Evolutionary conservation across 1,140 invertebrate genomes (phyloP), one percentile per base, ranked within the genome.

Genomic region (Zaprionus taronus): DNA sequence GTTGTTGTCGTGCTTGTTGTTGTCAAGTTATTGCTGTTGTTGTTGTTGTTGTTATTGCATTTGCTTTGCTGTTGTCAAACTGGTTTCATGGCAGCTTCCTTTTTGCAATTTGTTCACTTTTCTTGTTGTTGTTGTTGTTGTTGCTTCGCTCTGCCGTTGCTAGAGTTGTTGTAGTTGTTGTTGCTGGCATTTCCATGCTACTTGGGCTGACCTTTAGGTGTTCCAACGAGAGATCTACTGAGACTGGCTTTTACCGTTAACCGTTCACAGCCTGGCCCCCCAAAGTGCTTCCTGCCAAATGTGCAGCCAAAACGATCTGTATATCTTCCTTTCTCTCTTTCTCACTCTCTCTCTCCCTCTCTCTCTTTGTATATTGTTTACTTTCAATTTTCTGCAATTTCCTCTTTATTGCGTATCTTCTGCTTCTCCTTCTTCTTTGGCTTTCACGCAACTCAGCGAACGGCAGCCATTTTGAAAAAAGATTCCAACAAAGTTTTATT

Each of bases 21-120:
- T 67, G 41, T 74, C 64, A 34, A 70, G 31, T 60, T 69, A 61
- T 44, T 47, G 58, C 69, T 63, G 53, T 79, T 5, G 6, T 28
- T 83, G 31, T 17, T 41, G 60, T 31, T 56, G 47, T 56, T 58
- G 49, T 38, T 72, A 49, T 47, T 78, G 66, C 64, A 70, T 55
- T 71, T 38, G 57, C 64, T 79, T 82, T 75, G 75, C 72, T 76
- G 77, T 80, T 90, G 66, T 81, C 64, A 75, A 91, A 91, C 83
- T 83, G 87, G 86, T 91, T 91, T 87, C 68, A 68, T 80, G 72
- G 89, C 70, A 83, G 87, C 83, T 91, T 91, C 87, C 83, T 91
- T 91, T 91, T 91, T 89, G 83, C 80, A 86, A 57, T 66, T 79
- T 87, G 81, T 74, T 83, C 80, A 76, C 77, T 72, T 68, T 84